phyloP scores from a whole-genome alignment of 2,113 vertebrate genomes.

The Anguilla rostrata region DNA sequence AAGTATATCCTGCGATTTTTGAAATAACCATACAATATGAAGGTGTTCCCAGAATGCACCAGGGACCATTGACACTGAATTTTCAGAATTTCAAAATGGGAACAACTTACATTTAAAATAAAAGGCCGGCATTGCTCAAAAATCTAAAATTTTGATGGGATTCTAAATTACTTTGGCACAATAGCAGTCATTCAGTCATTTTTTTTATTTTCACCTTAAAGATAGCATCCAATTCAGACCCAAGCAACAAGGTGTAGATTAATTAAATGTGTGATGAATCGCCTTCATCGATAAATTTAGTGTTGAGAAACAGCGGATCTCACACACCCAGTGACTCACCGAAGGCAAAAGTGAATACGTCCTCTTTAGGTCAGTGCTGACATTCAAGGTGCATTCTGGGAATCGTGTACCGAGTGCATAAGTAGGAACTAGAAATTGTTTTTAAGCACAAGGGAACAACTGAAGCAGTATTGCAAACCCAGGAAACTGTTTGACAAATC shows the following conservation, averaged over 20 bases:
- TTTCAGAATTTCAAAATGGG: not conserved
- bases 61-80: not conserved
- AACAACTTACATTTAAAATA: not conserved
- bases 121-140: no score
- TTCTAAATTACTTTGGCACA: no score
- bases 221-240: no score
- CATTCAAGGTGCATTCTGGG: not conserved
- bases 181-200: no score
- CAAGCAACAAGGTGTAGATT: no score
- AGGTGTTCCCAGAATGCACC: conserved; percentile 17
- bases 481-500: not conserved
- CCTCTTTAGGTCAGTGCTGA: not conserved
- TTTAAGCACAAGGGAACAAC: not conserved
- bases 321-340: no score
- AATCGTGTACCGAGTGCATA: not conserved
- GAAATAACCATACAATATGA: conserved; percentile 8
- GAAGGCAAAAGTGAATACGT: no score
- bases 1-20: not conserved
- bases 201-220: no score
- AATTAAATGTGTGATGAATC: no score
- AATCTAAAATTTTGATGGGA: no score
- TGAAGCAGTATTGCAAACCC: not conserved
- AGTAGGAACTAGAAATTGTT: not conserved
- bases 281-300: no score
- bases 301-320: no score